Evolutionary conservation across 2,888 invertebrate species (phyloP).

Genomic region (Tinea semifulvella): DNA sequence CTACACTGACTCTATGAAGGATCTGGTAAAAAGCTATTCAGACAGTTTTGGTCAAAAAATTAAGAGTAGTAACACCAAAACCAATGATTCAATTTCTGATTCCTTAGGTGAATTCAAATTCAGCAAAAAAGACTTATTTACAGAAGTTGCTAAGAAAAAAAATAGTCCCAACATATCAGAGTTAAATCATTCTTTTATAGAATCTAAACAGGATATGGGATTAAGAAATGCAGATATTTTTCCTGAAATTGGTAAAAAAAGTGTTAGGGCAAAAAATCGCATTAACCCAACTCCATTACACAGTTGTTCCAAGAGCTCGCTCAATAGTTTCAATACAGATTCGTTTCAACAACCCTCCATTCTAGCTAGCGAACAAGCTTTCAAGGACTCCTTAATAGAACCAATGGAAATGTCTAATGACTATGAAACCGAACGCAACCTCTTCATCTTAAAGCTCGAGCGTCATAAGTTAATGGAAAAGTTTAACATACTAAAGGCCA

Average conservation of each 20-base stretch:
- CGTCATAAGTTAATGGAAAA: constrained; percentile 55
- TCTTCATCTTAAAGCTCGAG: constrained; percentile 54
- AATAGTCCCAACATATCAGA: no score
- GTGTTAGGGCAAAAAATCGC: no score
- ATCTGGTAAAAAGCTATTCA: constrained; percentile 45
- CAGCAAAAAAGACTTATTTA: constrained; percentile 46
- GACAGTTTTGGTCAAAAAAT: constrained; percentile 54
- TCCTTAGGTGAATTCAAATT: no score
- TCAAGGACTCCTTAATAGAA: constrained; percentile 40
- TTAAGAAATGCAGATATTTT: no score
- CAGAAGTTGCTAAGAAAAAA: no score
- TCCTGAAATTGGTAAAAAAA: no score
- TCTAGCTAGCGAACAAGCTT: constrained; percentile 38
- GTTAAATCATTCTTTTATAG: no score
- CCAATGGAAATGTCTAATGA: constrained; percentile 36
- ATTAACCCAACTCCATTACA: constrained; percentile 65
- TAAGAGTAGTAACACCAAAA: constrained; percentile 35
- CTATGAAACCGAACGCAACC: constrained; percentile 48
- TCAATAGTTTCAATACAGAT: constrained; percentile 45
- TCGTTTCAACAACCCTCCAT: constrained; percentile 41
- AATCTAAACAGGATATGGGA: no score
- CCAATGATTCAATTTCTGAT: no score
- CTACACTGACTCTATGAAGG: constrained; percentile 30
- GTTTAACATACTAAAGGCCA: constrained; percentile 46
- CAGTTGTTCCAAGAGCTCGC: constrained; percentile 34